Conservation (phyloP, 2,113 vertebrate species). For the Acanthisitta chloris region DNA sequence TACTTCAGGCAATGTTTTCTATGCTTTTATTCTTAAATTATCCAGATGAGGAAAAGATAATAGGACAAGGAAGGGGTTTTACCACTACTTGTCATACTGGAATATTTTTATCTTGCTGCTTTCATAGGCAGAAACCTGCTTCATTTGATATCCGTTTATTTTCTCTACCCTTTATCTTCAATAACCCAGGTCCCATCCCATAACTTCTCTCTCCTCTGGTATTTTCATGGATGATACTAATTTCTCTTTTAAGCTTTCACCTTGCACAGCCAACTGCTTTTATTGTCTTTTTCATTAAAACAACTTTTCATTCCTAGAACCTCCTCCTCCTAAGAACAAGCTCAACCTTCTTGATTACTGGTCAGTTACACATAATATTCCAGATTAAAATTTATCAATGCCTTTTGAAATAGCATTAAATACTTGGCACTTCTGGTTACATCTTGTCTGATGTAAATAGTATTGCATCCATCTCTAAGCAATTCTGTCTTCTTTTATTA, state of each 20-base stretch:
- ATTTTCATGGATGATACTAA: neutral
- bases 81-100: neutral
- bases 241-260: neutral
- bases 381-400: neutral
- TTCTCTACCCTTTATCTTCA: neutral
- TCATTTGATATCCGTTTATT: neutral
- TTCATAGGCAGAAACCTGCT: neutral
- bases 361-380: neutral
- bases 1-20: neutral
- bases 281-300: neutral
- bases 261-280: neutral
- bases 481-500: neutral
- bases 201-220: neutral
- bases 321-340: neutral
- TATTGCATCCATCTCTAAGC: neutral
- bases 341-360: neutral
- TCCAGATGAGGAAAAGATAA: neutral
- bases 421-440: neutral
- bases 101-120: neutral
- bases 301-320: neutral
- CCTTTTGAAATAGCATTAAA: neutral
- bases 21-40: neutral
- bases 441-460: neutral
- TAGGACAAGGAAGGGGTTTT: neutral
- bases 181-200: neutral